Base-by-base conservation (phyloP, 92 coral and sea anemone genomes). In the Chrysogorgia sp. region DNA sequence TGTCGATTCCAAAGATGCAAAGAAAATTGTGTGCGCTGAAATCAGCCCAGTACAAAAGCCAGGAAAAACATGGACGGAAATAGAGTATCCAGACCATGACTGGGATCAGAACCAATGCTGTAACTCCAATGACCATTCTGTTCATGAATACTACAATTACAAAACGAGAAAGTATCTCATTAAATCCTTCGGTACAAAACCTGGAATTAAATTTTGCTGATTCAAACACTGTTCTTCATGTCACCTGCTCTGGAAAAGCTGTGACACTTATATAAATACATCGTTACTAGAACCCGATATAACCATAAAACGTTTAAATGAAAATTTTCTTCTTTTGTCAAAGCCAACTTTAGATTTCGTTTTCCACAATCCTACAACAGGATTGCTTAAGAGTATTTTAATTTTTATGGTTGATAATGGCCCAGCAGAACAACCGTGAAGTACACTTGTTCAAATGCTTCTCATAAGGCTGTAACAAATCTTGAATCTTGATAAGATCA, bases 221-320 rank as follows among this genome's bases (percentile, higher is more conserved):
- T 21, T 48, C 1, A 10, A 74, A 74, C 45, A 74, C 65, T 20
- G 67, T 74, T 20, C 67, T 70, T 22, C 60, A 48, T 43, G 34
- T 48, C 7, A 48, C 77, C 26, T 8, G 62, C 12, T 0, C 43
- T 4, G 62, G 77, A 23, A 70, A 70, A 19, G 77, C 33, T n/a
- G 77, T 70, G n/a, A n/a, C 15, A 24, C 59, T 12, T 49, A 20
- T n/a, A 21, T 74, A 1, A 74, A 52, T 10, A 30, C 67, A 0
- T 74, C 80, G 2, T 56, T 56, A 2, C 7, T 71, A 23, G 77
- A 74, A 34, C 80, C 80, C 29, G 80, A 74, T 49, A 74, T 24
- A 8, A 55, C 67, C 5, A 53, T 34, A n/a, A 30, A n/a, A n/a
- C n/a, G n/a, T n/a, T n/a, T n/a, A n/a, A n/a, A n/a, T n/a, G n/a